Conservation (phyloP, 1,140 invertebrate genomes). For the Diabrotica virgifera region DNA sequence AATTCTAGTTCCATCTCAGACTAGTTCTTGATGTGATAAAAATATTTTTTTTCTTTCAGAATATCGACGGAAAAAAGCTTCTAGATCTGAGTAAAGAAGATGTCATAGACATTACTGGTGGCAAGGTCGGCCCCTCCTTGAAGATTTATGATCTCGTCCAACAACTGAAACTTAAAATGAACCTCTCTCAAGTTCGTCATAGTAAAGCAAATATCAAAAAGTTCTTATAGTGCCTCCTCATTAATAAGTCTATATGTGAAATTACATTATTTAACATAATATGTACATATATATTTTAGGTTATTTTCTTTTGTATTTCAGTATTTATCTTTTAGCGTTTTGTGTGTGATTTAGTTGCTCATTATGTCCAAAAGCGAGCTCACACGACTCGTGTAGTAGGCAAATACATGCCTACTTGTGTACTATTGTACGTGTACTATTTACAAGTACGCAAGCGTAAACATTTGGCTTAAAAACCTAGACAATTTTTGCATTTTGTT, state of each 20-base stretch:
- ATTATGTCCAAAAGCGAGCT: neutral
- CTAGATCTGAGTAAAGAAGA: constrained; percentile 82
- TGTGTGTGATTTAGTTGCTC: constrained; percentile 20
- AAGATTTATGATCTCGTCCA: constrained; percentile 91
- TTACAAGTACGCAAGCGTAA: no score
- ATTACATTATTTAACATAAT: neutral
- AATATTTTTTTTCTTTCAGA: constrained; percentile 50
- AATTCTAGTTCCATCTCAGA: no score
- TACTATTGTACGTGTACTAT: no score
- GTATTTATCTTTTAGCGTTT: constrained; percentile 14
- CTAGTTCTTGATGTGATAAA: no score
- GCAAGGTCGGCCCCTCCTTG: constrained; percentile 90
- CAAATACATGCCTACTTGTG: no score
- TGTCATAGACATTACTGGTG: constrained; percentile 83
- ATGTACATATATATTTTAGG: neutral
- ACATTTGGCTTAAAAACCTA: no score
- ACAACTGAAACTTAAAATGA: constrained; percentile 79
- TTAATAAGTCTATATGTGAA: constrained; percentile 1
- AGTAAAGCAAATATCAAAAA: constrained; percentile 51
- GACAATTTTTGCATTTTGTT: no score
- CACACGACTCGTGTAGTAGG: no score
- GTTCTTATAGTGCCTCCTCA: constrained; percentile 46
- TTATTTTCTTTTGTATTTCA: constrained; percentile 14
- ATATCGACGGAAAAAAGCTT: constrained; percentile 77
- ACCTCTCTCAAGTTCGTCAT: constrained; percentile 68